These are phyloP conservation scores for Andinoacara biseriatus DNA, from an alignment of 2,113 vertebrate species.

Conservation along the genomic window DNA sequence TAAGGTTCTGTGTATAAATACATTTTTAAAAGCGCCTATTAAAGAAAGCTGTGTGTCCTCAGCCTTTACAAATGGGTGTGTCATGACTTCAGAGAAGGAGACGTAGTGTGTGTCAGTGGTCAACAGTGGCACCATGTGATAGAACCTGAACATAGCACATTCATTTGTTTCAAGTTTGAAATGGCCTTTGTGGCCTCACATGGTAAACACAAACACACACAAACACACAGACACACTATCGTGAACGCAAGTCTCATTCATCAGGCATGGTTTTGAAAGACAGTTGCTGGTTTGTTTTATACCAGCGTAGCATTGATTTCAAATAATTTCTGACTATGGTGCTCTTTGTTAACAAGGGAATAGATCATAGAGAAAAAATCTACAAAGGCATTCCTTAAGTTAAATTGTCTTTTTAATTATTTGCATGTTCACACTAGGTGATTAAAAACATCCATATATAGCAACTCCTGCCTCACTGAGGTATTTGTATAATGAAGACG, in stretches of 20 bases:
- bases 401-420: neutral
- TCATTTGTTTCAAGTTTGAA: neutral
- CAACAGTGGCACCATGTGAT: conserved; percentile 76
- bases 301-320: neutral
- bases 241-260: neutral
- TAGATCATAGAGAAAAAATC: neutral
- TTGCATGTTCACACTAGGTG: neutral
- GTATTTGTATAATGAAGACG: neutral
- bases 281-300: neutral
- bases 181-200: neutral
- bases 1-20: neutral
- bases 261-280: neutral
- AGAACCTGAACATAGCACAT: neutral
- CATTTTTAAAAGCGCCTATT: neutral
- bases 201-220: accelerated
- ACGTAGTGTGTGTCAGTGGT: conserved; percentile 41
- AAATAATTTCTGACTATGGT: neutral
- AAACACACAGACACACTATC: neutral
- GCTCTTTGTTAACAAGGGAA: neutral
- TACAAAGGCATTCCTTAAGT: neutral
- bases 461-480: neutral
- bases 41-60: neutral
- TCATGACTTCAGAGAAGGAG: conserved; percentile 6
- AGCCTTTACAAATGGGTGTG: conserved; percentile 40
- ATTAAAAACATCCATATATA: neutral